Evolutionary conservation across 64 coral and sea anemone species (phyloP).

Genomic region (Actinia tenebrosa): DNA sequence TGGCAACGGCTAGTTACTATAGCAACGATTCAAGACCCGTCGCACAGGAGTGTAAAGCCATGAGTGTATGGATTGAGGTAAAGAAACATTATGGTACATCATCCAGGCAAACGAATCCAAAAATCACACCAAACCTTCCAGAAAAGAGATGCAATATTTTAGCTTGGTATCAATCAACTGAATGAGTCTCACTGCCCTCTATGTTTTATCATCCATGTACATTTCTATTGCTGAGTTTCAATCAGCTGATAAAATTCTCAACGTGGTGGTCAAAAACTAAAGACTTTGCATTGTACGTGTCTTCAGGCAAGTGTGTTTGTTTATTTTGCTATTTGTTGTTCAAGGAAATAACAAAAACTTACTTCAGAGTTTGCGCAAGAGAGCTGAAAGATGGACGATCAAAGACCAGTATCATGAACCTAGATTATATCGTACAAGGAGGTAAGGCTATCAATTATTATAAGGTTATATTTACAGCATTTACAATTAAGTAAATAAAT

Average conservation of each 20-base stretch:
- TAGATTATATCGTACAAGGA: constrained; percentile 56
- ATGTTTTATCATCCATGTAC: no score
- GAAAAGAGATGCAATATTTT: no score
- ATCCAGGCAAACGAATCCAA: no score
- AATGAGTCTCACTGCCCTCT: no score
- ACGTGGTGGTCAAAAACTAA: no score
- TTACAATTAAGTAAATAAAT: background rate
- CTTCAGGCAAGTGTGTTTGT: no score
- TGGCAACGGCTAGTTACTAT: constrained; percentile 40
- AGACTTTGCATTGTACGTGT: no score
- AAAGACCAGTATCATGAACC: constrained; percentile 2
- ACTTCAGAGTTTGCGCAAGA: constrained; percentile 53
- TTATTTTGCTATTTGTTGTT: background rate
- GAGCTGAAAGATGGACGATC: constrained; percentile 33
- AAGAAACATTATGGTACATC: background rate
- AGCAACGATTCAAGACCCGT: constrained; percentile 39
- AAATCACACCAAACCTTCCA: no score
- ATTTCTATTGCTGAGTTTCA: no score
- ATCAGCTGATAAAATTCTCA: no score
- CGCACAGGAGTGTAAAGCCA: constrained; percentile 33
- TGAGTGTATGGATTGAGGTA: constrained; percentile 59
- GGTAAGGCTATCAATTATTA: constrained; percentile 15
- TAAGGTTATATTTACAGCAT: background rate
- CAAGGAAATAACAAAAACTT: constrained; percentile 41
- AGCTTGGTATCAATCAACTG: no score